Percentiles rank a stretch among this genome's conserved stretches.
phyloP scores from a whole-genome alignment of 2,113 vertebrate species.

The Zonotrichia leucophrys region DNA sequence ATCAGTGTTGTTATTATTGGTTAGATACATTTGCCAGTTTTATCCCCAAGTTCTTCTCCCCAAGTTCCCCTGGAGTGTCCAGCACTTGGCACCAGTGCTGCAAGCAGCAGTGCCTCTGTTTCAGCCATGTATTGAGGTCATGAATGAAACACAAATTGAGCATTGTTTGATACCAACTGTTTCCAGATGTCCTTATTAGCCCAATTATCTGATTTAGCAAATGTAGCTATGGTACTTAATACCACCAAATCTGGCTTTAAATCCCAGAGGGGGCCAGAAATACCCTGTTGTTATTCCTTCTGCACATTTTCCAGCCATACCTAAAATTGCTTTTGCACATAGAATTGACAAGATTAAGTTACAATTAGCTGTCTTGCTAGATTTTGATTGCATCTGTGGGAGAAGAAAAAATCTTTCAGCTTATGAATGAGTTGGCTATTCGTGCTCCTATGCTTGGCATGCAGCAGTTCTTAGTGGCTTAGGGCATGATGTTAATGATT shows the following conservation, averaged over 20 bases:
- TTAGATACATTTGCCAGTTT: neutral
- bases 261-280: neutral
- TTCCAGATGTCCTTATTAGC: conserved; percentile 34
- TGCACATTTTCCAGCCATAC: neutral
- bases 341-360: neutral
- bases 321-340: neutral
- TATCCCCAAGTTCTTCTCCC: neutral
- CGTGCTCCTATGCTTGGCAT: neutral
- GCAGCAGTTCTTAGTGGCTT: neutral
- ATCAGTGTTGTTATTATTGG: neutral
- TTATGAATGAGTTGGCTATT: neutral
- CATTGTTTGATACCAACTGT: neutral
- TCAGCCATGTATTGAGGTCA: accelerated
- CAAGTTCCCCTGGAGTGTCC: neutral
- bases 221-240: neutral
- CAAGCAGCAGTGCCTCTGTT: neutral
- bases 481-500: neutral
- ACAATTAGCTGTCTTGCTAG: conserved; percentile 9
- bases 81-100: neutral
- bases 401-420: neutral
- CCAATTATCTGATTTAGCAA: conserved; percentile 31
- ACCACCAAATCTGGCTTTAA: neutral
- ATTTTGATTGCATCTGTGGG: neutral
- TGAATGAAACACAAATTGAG: neutral
- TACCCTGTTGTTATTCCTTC: neutral